phyloP scores from a whole-genome alignment of 2,797 vertebrate genomes.

The Lemur catta region DNA sequence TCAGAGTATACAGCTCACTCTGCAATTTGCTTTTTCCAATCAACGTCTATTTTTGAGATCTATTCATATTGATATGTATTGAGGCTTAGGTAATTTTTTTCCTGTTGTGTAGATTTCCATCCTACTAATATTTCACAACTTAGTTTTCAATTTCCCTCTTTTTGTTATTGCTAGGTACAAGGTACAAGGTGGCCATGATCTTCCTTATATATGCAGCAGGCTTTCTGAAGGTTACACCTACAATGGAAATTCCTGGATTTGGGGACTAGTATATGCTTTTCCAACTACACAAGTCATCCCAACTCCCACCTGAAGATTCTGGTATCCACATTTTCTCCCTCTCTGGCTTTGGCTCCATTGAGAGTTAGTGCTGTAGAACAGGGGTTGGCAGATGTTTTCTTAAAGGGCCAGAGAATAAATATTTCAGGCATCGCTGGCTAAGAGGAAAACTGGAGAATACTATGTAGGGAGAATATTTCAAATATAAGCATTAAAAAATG shows the following conservation, averaged over 20 bases:
- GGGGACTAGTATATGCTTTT: background rate
- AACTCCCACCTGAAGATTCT: background rate
- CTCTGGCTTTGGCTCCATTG: background rate
- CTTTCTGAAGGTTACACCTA: background rate
- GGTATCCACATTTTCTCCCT: background rate
- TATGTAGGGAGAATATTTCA: background rate
- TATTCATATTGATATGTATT: background rate
- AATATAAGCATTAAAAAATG: background rate
- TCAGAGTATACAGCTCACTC: background rate
- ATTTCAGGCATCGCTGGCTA: background rate
- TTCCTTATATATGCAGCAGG: background rate
- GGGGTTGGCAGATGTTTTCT: background rate
- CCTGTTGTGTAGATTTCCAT: background rate
- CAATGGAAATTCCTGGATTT: background rate
- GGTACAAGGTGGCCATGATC: background rate
- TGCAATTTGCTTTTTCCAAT: background rate
- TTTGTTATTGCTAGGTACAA: background rate
- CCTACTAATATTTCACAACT: background rate
- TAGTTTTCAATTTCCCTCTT: background rate
- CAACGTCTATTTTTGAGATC: background rate
- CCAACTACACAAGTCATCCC: background rate
- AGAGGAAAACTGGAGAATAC: background rate
- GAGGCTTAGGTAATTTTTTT: background rate
- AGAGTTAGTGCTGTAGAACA: background rate
- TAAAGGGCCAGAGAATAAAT: background rate